phyloP scores from a whole-genome alignment of 30 jellyfish, hydroid and myxozoan species.

The Chrysaora quinquecirrha region DNA sequence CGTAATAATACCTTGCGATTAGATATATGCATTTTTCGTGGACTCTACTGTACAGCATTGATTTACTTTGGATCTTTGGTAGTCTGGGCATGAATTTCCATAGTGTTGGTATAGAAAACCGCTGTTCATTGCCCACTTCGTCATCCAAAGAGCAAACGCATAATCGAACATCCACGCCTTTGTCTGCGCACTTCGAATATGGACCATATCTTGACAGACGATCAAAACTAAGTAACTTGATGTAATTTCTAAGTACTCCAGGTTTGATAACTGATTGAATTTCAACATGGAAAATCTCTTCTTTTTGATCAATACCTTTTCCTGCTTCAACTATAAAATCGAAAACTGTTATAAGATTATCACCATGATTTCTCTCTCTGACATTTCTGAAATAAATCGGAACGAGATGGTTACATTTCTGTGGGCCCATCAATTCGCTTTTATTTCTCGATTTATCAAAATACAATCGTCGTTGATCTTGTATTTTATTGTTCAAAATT shows the following conservation, averaged over 20 bases:
- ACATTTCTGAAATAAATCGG: conserved; percentile 61
- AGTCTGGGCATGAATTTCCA: conserved; percentile 41
- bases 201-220: conserved; percentile 68
- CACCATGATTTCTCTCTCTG: conserved; percentile 68
- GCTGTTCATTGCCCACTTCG: not conserved
- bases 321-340: conserved; percentile 70
- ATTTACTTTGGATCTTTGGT: conserved; percentile 12
- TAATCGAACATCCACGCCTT: conserved; percentile 49
- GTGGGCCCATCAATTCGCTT: not conserved
- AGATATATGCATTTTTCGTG: conserved; percentile 36
- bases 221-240: conserved; percentile 72
- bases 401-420: conserved; percentile 56
- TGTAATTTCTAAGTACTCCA: not conserved
- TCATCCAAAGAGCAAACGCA: conserved; percentile 66
- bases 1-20: conserved; percentile 29
- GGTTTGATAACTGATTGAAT: conserved; percentile 54
- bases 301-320: conserved; percentile 44
- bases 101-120: conserved; percentile 1
- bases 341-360: conserved; percentile 44
- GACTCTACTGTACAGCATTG: conserved; percentile 22
- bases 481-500: conserved; percentile 58
- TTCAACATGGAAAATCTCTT: conserved; percentile 78
- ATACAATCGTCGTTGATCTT: conserved; percentile 27
- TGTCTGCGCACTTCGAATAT: conserved; percentile 68
- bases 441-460: not conserved